A percentile compares a stretch with the other conserved stretches of the same genome.
Evolutionary conservation across 2,113 vertebrate genomes (phyloP).

Genomic region (Caranx melampygus): DNA sequence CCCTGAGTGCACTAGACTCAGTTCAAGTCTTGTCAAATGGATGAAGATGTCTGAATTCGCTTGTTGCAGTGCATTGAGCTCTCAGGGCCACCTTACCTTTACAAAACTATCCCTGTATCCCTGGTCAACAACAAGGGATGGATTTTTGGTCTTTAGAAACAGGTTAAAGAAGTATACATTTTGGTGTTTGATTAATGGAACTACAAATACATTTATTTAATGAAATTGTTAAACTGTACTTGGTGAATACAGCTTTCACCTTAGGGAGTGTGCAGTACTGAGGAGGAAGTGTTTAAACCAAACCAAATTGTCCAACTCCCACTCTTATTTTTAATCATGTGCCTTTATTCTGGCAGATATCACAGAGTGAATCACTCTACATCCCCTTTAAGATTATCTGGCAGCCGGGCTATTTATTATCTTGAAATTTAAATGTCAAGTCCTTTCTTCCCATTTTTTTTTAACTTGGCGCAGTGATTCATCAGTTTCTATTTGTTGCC

Average conservation of each 20-base stretch:
- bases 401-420: constrained; percentile 35
- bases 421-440: constrained; percentile 12
- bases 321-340: constrained; percentile 25
- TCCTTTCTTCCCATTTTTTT: constrained; percentile 1
- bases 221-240: constrained; percentile 26
- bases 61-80: no score
- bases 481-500: constrained; percentile 31
- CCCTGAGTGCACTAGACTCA: no score
- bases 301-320: constrained; percentile 23
- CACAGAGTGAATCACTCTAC: constrained; percentile 36
- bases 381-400: constrained; percentile 19
- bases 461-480: constrained; percentile 1
- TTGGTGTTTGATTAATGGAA: constrained; percentile 2
- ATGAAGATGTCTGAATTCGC: no score
- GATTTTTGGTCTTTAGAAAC: not conserved
- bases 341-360: constrained; percentile 18
- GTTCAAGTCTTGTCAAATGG: no score
- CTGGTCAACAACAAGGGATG: not conserved
- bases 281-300: constrained; percentile 16
- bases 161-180: not conserved
- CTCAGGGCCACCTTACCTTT: no score
- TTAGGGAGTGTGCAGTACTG: not conserved
- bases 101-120: no score
- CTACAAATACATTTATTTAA: constrained; percentile 16
- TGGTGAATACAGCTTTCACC: constrained; percentile 33